A percentile compares a stretch with the other conserved stretches of the same genome.
These are phyloP conservation scores for Dufourea novaeangliae DNA, from an alignment of 1,140 invertebrate species.

Conservation along the genomic window DNA sequence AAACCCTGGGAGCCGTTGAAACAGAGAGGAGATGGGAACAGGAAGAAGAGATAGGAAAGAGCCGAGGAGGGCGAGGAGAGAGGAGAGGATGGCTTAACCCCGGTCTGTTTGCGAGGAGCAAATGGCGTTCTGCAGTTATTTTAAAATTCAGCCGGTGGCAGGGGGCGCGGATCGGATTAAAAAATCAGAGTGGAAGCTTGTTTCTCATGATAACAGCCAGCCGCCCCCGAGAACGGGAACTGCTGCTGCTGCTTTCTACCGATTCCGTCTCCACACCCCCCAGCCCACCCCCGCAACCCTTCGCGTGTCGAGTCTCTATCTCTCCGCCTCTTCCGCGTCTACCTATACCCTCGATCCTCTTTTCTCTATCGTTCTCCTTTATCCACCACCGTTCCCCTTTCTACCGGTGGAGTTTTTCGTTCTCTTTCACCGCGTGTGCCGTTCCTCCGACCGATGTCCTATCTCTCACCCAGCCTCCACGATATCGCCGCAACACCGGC, in stretches of 20 bases:
- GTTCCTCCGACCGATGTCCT: slow-evolving; percentile 63
- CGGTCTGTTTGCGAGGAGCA: slow-evolving; percentile 80
- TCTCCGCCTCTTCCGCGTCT: slow-evolving; percentile 55
- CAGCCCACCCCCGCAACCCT: slow-evolving; percentile 52
- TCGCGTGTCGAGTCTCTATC: slow-evolving; percentile 38
- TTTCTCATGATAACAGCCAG: slow-evolving; percentile 82
- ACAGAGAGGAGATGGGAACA: slow-evolving; percentile 40
- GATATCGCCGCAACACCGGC: slow-evolving; percentile 39
- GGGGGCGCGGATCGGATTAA: slow-evolving; percentile 79
- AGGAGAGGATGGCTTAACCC: slow-evolving; percentile 72
- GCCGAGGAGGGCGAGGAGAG: slow-evolving; percentile 43
- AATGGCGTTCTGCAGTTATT: slow-evolving; percentile 83
- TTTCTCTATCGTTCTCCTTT: slow-evolving; percentile 55
- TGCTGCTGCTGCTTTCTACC: slow-evolving; percentile 79
- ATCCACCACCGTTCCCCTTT: slow-evolving; percentile 14
- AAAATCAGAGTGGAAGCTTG: slow-evolving; percentile 83
- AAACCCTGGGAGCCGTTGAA: slow-evolving; percentile 1
- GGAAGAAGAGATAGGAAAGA: slow-evolving; percentile 50
- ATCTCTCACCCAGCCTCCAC: slow-evolving; percentile 57
- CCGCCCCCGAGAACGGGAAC: slow-evolving; percentile 76
- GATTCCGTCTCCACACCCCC: slow-evolving; percentile 63
- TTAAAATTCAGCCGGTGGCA: slow-evolving; percentile 79
- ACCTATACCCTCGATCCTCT: slow-evolving; percentile 33
- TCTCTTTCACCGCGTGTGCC: slow-evolving; percentile 14
- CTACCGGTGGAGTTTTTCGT: slow-evolving; percentile 56